Conservation (phyloP, 2,113 vertebrate genomes). For the Hepsetus odoe region DNA sequence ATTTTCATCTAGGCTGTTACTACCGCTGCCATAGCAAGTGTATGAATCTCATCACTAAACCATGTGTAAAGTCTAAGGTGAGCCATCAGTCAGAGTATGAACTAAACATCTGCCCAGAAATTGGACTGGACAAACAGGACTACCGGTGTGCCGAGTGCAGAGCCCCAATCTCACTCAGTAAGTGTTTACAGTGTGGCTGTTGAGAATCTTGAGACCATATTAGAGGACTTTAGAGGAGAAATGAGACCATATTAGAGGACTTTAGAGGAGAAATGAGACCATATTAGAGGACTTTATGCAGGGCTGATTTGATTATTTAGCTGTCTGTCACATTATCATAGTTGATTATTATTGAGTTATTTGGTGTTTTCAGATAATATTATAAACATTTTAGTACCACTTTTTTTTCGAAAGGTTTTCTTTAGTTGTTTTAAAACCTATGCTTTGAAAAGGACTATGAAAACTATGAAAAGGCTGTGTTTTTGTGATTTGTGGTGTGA, state of each 20-base stretch:
- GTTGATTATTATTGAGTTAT: not conserved
- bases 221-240: not conserved
- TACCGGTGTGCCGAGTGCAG: slow-evolving; percentile 95
- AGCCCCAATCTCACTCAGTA: slow-evolving; percentile 88
- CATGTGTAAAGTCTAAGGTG: slow-evolving; percentile 93
- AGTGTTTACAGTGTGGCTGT: slow-evolving; percentile 63
- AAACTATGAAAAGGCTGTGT: not conserved
- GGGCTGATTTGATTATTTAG: not conserved
- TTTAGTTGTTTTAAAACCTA: no score
- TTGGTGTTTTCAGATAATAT: not conserved
- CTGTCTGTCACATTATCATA: not conserved
- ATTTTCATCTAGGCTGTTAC: slow-evolving; percentile 83
- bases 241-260: no score
- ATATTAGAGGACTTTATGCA: not conserved
- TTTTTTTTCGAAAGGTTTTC: no score
- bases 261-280: not conserved
- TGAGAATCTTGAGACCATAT: no score
- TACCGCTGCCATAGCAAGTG: slow-evolving; percentile 98
- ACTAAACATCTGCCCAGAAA: slow-evolving; percentile 94
- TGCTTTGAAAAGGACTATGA: no score
- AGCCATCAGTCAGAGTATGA: slow-evolving; percentile 96
- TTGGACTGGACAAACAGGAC: slow-evolving; percentile 92
- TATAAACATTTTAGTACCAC: not conserved
- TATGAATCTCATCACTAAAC: slow-evolving; percentile 90
- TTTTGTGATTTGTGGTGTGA: not conserved